Evolutionary conservation across 2,113 vertebrate species (phyloP).

Genomic region (Corvus cornix): DNA sequence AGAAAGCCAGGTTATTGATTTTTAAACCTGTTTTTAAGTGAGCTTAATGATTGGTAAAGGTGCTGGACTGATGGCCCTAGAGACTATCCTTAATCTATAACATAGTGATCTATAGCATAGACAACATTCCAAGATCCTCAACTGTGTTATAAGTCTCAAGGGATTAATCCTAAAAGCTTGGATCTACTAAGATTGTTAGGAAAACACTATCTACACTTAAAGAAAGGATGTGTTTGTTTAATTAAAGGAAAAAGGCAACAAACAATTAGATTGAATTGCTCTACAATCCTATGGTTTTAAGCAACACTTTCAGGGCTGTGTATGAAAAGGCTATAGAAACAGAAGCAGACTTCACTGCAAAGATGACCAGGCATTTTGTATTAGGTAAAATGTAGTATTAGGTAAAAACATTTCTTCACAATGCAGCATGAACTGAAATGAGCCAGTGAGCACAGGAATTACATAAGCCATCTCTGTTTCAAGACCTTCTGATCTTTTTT

Average conservation of each 20-base stretch:
- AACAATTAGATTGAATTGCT: background rate
- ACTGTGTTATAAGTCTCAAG: background rate
- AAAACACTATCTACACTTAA: background rate
- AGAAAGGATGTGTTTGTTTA: background rate
- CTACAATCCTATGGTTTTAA: background rate
- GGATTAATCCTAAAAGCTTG: background rate
- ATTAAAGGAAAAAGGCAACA: background rate
- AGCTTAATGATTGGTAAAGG: constrained; percentile 19
- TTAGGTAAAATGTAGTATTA: background rate
- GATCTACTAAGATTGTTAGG: background rate
- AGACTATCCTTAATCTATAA: background rate
- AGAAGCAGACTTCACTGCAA: background rate
- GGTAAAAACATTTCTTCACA: constrained; percentile 45
- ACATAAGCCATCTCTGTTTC: constrained; percentile 17
- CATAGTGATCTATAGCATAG: background rate
- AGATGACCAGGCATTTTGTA: background rate
- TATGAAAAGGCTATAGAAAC: background rate
- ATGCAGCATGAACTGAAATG: background rate
- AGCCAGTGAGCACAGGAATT: background rate
- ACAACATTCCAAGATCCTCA: background rate
- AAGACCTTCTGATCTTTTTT: constrained; percentile 8
- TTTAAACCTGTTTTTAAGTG: constrained; percentile 23
- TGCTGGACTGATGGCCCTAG: background rate
- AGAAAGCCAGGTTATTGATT: constrained; percentile 12
- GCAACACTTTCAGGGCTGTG: background rate